Base-by-base conservation (phyloP, 2,888 invertebrate genomes). In the Horisme vitalbata region DNA sequence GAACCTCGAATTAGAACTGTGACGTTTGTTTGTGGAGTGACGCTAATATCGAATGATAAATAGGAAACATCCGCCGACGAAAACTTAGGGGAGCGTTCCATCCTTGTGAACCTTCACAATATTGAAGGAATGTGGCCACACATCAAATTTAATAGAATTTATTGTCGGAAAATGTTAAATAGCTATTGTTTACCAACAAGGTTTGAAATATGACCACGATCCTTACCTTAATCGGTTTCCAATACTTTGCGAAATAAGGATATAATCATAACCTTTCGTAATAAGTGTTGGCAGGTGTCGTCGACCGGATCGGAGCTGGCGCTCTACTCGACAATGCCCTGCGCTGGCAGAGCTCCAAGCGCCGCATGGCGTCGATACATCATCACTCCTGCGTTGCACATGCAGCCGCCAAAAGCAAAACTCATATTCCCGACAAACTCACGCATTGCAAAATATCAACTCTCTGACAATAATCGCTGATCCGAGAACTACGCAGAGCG, bases 271-370 rank as follows among this genome's bases (percentile, higher is more conserved):
- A 7, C 2, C 15, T 3, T 24, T 24, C 30, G 28, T 34, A 23
- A 26, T 44, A 12, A 1, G 4, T 1, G 21, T 33, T 15, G 23
- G 24, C 20, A 27, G 49, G 68, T 68, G 77, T 75, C 73, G 74
- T 63, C 79, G 74, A 79, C 79, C 76, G 73, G 60, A 78, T 71
- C 75, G 74, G 18, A 13, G 12, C 55, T 61, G 67, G 69, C 64
- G 70, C 63, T 70, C 61, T 64, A 70, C 71, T 73, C 71, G 70
- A 74, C 73, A 68, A 64, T 65, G 64, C 57, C 57, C 63, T 72
- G 31, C 21, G 48, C 76, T 85, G 86, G 85, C 85, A 72, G 12
- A 38, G 41, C 61, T 81, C 85, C 85, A 85, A 79, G 71, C 76
- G 74, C 77, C 75, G 67, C 66, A 67, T 61, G 67, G 58, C 71